Percentiles rank a stretch among this genome's conserved stretches.
These are phyloP conservation scores for Mesorhabditis belari DNA, from an alignment of 2,888 invertebrate species.

Conservation along the genomic window DNA sequence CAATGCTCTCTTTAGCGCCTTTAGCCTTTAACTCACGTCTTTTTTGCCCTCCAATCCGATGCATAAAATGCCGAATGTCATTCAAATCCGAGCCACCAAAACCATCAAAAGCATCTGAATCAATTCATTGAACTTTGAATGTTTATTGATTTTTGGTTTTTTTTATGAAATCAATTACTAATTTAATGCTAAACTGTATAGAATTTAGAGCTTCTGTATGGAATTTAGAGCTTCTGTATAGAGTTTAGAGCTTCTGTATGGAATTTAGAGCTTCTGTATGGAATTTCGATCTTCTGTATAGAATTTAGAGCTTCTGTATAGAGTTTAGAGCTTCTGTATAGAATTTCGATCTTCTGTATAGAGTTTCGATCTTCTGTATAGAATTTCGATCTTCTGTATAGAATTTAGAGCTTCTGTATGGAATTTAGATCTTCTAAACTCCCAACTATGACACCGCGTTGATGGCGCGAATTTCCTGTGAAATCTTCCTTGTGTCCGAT, in stretches of 20 bases:
- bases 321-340: too few species aligned
- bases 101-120: constrained; percentile 8
- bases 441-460: background rate
- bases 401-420: background rate
- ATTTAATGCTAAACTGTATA: background rate
- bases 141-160: background rate
- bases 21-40: background rate
- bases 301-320: background rate
- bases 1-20: too few species aligned
- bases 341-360: too few species aligned
- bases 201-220: background rate
- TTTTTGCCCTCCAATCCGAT: constrained; percentile 1
- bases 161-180: background rate
- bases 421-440: background rate
- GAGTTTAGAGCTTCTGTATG: too few species aligned
- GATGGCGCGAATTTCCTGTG: background rate
- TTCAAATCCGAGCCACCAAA: constrained; percentile 9
- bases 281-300: background rate
- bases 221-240: too few species aligned
- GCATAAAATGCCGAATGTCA: constrained; percentile 8
- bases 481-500: background rate
- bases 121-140: background rate
- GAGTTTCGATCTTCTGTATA: too few species aligned
- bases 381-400: background rate
- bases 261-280: background rate